Evolutionary conservation across 1,140 invertebrate species (phyloP), one percentile per base, ranked within the genome.

Genomic region (silkworm (Bombyx mori)): DNA sequence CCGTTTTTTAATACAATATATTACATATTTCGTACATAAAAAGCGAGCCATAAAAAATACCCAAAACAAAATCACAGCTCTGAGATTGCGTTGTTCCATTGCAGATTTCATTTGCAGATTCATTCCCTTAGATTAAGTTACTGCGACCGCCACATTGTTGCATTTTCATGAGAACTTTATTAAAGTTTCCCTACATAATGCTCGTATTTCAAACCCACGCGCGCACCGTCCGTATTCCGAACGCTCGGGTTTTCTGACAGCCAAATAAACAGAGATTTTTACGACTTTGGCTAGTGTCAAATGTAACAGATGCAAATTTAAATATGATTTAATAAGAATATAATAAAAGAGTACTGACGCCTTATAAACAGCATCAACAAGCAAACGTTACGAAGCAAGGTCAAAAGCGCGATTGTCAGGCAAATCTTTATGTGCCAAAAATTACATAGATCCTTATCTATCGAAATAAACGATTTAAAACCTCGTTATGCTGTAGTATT

Each of bases 81-180:
- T 60, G 57, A 81, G 74, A 81, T 81, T 76, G 79, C 77, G 74
- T 70, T 58, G 60, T 65, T 73, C 75, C 64, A 67, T 60, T 54
- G 53, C 60, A 81, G 75, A 81, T 83, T 73, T 73, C 73, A 80
- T 80, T 83, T 77, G 71, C 68, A 77, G 76, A 81, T 75, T 78
- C 73, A 79, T 80, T 82, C 79, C 77, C 72, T 74, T 77, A 76
- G 75, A 77, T 84, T 76, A 75, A 84, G 76, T 82, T 77, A 75
- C 66, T 76, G 71, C 71, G 61, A 66, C 68, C 67, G 68, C 60
- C 58, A 70, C 75, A 81, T 80, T 82, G 79, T 85, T 68, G 68
- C 62, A 61, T 75, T 79, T 84, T 73, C 77, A 75, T 68, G 77
- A 78, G 73, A 74, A 76, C 69, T 78, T 80, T 79, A 78, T 79